phyloP scores from a whole-genome alignment of 2,888 invertebrate genomes.

The Junonia oenone region DNA sequence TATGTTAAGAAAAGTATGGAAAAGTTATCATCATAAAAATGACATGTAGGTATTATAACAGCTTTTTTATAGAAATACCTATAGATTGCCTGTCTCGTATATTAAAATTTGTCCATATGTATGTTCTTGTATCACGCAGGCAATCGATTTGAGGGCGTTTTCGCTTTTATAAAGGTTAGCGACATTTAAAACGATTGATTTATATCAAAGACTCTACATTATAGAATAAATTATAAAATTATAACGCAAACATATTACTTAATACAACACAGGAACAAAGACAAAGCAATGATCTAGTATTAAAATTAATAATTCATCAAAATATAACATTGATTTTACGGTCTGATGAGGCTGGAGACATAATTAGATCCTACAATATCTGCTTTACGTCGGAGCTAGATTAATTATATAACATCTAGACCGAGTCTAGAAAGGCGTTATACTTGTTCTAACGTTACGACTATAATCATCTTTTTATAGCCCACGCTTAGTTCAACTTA shows the following conservation, averaged over 20 bases:
- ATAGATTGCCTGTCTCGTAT: not conserved
- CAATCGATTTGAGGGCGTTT: not conserved
- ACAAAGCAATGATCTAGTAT: not conserved
- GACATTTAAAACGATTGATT: not conserved
- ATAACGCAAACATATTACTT: not conserved
- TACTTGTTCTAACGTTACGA: not conserved
- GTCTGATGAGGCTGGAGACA: not conserved
- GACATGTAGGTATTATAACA: no score
- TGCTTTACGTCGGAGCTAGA: slow-evolving; percentile 3
- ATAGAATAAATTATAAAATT: not conserved
- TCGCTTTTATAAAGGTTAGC: not conserved
- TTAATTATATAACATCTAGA: slow-evolving; percentile 11
- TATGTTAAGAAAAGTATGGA: no score
- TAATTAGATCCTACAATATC: not conserved
- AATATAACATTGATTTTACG: not conserved
- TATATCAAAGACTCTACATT: not conserved
- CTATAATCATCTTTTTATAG: not conserved
- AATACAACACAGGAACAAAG: not conserved
- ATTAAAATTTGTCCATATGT: not conserved
- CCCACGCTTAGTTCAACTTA: not conserved
- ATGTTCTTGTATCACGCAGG: not conserved
- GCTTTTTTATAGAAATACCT: no score
- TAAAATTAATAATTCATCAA: not conserved
- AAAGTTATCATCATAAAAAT: no score
- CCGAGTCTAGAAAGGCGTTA: slow-evolving; percentile 8